Conservation (phyloP, 2,888 invertebrate genomes). For the Apamea crenata region DNA sequence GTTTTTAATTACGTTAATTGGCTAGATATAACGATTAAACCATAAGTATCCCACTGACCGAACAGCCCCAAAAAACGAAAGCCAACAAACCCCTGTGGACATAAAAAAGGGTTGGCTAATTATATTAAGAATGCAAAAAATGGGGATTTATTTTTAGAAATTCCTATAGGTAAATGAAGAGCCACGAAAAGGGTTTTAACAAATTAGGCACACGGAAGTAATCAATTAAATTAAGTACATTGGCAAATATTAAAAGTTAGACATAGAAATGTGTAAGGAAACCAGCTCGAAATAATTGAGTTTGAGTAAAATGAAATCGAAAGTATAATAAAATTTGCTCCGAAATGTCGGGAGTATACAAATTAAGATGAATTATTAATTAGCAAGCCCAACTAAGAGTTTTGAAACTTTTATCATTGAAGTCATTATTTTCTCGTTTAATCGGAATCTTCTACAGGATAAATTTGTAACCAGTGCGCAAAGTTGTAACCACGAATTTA, state of each 20-base stretch:
- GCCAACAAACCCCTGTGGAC: background rate
- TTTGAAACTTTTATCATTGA: slow-evolving; percentile 1
- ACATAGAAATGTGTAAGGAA: slow-evolving; percentile 59
- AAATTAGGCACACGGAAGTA: slow-evolving; percentile 25
- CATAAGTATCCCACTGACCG: background rate
- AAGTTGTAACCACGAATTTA: background rate
- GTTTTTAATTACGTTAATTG: background rate
- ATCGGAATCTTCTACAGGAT: background rate
- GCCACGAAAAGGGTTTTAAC: slow-evolving; percentile 13
- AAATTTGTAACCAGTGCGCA: no score
- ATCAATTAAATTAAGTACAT: slow-evolving; percentile 52
- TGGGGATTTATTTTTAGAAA: background rate
- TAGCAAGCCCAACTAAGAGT: slow-evolving; percentile 67
- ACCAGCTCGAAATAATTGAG: slow-evolving; percentile 46
- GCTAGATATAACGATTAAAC: no score
- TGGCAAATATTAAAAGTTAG: slow-evolving; percentile 57
- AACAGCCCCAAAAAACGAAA: no score
- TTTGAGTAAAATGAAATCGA: slow-evolving; percentile 65
- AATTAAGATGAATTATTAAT: slow-evolving; percentile 71
- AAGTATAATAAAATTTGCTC: slow-evolving; percentile 65
- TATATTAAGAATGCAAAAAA: background rate
- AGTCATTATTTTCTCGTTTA: background rate
- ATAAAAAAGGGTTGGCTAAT: background rate
- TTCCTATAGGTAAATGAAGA: background rate
- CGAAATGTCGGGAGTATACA: slow-evolving; percentile 65